Evolutionary conservation across 2,797 vertebrate species (phyloP), one percentile per base, ranked within the genome.

Genomic region (Okamejei kenojei): DNA sequence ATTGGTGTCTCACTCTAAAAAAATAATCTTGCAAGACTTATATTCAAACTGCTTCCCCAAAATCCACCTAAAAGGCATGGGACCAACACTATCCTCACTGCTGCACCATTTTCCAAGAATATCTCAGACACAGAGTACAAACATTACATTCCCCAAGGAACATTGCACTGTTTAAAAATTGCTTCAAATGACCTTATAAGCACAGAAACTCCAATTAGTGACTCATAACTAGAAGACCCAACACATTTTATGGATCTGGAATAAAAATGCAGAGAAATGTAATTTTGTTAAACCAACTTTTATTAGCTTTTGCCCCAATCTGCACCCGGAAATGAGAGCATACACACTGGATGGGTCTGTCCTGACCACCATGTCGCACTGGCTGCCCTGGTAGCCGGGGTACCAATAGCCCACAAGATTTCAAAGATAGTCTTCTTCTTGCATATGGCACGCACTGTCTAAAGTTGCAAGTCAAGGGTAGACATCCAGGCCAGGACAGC

Each of bases 211-310:
- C 15, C 61, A 68, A 32, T 32, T 68, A 35, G n/a, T 86, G 84
- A 88, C 61, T 88, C 84, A 61, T 84, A 88, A 68, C 84, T 65
- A 35, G 84, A 88, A n/a, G 68, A 88, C n/a, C 32, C 32, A n/a
- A 65, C 58, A 65, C 19, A 17, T 35, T 35, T 68, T 88, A 68
- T 21, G 7, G 61, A 32, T 65, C n/a, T 32, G 35, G 7, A 88
- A 88, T 7, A 63, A 88, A 88, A 35, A 23, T 32, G 9, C n/a
- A 88, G 0, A 35, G 15, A 88, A 88, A 21, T 21, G 7, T 61
- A 68, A n/a, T 29, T 61, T 45, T 63, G n/a, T 23, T 35, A 63
- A 63, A 35, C 35, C 63, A 88, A 88, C n/a, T 88, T 88, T 13
- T 0, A 45, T 38, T 21, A 80, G 35, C 35, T 45, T 80, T 80